These are phyloP conservation scores for Turdus rufiventris DNA, from an alignment of 2,113 vertebrate species.

Conservation along the genomic window DNA sequence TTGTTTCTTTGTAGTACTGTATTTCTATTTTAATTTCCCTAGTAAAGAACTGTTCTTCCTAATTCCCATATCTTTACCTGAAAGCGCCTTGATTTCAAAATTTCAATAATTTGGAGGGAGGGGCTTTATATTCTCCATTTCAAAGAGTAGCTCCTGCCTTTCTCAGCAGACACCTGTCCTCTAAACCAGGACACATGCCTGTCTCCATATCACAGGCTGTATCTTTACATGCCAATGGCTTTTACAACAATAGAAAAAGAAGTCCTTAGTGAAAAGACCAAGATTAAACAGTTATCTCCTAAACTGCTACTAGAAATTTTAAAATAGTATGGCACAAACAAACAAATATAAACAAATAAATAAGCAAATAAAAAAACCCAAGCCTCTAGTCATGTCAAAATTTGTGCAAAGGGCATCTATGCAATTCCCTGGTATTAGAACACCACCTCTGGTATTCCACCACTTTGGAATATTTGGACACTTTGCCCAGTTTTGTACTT, in stretches of 20 bases:
- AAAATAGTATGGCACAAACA: not conserved
- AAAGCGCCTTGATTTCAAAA: no score
- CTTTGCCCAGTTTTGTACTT: not conserved
- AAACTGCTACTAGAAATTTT: not conserved
- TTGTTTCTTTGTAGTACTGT: no score
- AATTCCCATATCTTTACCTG: no score
- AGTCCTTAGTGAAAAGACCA: not conserved
- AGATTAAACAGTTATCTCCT: not conserved
- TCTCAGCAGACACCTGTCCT: no score
- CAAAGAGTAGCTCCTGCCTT: no score
- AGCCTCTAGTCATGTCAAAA: not conserved
- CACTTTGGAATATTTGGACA: not conserved
- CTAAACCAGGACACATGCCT: no score
- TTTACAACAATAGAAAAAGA: not conserved
- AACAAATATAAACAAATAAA: no score
- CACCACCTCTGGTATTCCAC: not conserved
- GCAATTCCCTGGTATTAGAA: not conserved
- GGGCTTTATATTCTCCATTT: no score
- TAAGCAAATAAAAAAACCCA: not conserved
- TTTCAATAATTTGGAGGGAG: no score
- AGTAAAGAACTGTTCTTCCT: no score
- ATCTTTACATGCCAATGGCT: not conserved
- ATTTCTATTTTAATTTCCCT: no score
- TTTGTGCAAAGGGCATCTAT: not conserved
- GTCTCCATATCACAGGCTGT: not conserved